Evolutionary conservation across 2,888 invertebrate species (phyloP), one percentile per base, ranked within the genome.

Genomic region (Pyralis farinalis): DNA sequence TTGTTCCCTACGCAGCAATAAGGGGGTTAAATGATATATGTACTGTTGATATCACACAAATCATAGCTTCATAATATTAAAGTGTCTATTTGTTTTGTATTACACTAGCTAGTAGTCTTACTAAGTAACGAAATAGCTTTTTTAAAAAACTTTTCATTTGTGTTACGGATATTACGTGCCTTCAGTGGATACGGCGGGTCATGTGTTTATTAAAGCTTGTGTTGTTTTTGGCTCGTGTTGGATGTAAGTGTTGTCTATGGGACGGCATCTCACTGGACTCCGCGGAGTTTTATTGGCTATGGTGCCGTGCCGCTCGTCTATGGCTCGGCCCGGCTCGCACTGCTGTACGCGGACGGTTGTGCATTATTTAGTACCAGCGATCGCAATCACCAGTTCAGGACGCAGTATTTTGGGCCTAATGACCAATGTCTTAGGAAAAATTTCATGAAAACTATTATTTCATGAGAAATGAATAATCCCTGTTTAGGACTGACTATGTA

Each of bases 111-210:
- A 16, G 40, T 71, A 68, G 67, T 56, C 56, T 52, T 58, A 57
- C 43, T 82, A 80, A 78, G 73, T 72, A 68, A 75, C 72, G 63
- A 72, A 63, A 78, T 82, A 85, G 84, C 83, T 85, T 86, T 85
- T 85, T 86, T 81, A 83, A 79, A 79, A 40, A 49, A 47, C 37
- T 30, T 27, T 36, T 37, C 22, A 21, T 51, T 71, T 73, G 61
- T 53, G 68, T 79, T 80, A 79, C 62, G 56, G 70, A 73, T 74
- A 71, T 75, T 76, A 80, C 68, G 87, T 87, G 87, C 87, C 87
- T 87, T 85, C 70, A 58, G 63, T 70, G 71, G 67, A 74, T 59
- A 67, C 64, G 70, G 66, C 65, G 63, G 47, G 52, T 20, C 28
- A 20, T 37, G 37, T 37, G 12, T 31, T 37, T 29, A 37, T 30